Evolutionary conservation across 92 coral and sea anemone genomes (phyloP), one percentile per base, ranked within the genome.

Genomic region (Zoanthus solanderi): DNA sequence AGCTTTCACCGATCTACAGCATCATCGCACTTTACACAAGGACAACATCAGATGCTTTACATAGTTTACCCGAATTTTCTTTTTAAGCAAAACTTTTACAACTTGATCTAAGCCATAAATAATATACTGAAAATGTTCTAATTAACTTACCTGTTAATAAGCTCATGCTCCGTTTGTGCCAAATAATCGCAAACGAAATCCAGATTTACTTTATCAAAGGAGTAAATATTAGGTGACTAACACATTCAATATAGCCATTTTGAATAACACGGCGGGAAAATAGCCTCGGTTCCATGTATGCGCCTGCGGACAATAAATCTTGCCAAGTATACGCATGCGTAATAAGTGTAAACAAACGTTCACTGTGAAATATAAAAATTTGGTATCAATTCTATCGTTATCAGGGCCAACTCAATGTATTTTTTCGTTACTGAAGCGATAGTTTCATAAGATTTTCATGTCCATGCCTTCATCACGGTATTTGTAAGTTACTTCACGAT

Each of bases 141-240:
- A 11, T 12, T 71, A 46, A 56, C 37, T 72, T 79, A 90, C 92
- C 92, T 34, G 87, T 48, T 54, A 90, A 52, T 30, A 90, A 81
- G 80, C 92, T 75, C 75, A 68, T 50, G 57, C 54, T 90, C 92
- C 72, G 56, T 58, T 72, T 90, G 37, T 45, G 18, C 56, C 29
- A 73, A 63, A 60, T 28, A 15, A 16, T 80, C 9, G 29, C 74
- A 50, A 42, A 65, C 76, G 63, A 78, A 18, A 23, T n/a, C 34
- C 29, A 7, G 32, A 29, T 48, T 4, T 18, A 71, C 42, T 63
- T 50, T 42, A 2, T 17, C 7, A n/a, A 32, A n/a, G 56, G 17
- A 34, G 60, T 44, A 9, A 79, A 31, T 9, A 42, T 1, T 17
- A 18, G 9, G 4, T 42, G 10, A 37, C 23, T 47, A 42, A 11